Evolutionary conservation across 1,140 invertebrate genomes (phyloP).

Genomic region (Helicoverpa zea): DNA sequence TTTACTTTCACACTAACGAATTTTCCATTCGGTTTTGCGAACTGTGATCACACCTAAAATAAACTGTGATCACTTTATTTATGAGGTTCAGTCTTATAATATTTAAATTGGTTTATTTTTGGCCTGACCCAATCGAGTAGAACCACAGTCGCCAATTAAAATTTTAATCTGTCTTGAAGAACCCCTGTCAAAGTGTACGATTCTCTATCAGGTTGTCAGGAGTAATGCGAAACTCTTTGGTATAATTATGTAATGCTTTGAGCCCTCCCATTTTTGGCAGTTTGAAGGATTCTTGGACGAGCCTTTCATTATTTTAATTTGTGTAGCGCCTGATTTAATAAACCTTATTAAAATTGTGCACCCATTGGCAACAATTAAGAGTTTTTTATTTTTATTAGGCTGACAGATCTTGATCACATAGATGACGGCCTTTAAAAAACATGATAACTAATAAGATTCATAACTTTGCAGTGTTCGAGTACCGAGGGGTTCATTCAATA

Average conservation of each 20-base stretch:
- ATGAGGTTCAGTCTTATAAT: no score
- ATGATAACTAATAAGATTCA: no score
- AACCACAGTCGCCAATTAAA: slow-evolving; percentile 26
- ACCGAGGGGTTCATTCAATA: no score
- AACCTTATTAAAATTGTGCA: background rate
- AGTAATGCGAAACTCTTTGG: slow-evolving; percentile 38
- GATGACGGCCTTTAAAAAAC: no score
- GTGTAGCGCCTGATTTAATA: background rate
- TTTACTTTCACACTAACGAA: no score
- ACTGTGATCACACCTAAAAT: no score
- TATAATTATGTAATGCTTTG: slow-evolving; percentile 54
- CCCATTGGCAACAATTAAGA: no score
- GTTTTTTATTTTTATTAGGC: no score
- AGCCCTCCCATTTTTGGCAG: slow-evolving; percentile 25
- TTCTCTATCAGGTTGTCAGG: slow-evolving; percentile 34
- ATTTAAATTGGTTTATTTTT: background rate
- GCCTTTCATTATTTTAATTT: background rate
- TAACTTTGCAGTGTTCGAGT: no score
- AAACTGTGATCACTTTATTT: no score
- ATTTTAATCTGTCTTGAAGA: slow-evolving; percentile 44
- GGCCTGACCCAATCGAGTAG: slow-evolving; percentile 4
- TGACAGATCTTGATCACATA: no score
- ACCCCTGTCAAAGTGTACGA: slow-evolving; percentile 52
- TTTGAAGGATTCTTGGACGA: slow-evolving; percentile 21
- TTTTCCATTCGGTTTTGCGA: background rate